Evolutionary conservation across 2,113 vertebrate species (phyloP), one percentile per base, ranked within the genome.

Genomic region (Myrmecobius fasciatus): DNA sequence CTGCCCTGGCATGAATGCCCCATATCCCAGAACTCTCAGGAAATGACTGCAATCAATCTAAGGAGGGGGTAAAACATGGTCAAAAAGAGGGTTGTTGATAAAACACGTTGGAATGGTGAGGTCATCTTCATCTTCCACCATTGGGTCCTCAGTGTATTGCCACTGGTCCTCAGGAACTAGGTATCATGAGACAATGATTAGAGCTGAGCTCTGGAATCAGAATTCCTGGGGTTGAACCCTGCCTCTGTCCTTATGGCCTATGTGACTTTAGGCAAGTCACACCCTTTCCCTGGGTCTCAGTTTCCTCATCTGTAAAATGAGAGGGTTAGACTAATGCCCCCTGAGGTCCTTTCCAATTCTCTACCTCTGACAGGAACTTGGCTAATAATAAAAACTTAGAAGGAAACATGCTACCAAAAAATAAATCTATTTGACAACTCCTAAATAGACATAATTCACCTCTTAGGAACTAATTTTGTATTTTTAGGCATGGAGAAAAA

Each of bases 231-330:
- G 28, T 3, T 56, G 54, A 28, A 56, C 26, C 10, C n/a, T 43
- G 67, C n/a, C 36, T 83, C 5, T 24, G 36, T 22, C 17, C 20
- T 83, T 83, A 43, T 36, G 17, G 43, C 6, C n/a, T 43, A 26
- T 22, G 1, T 43, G n/a, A 43, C n/a, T n/a, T 83, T 43, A 83
- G n/a, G n/a, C n/a, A 83, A 43, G 67, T 43, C 67, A 43, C 2
- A 43, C 43, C n/a, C n/a, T 20, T 83, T 83, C n/a, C n/a, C 6
- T 36, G 91, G 91, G 56, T 17, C 47, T 92, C 67, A 53, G 14
- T 24, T 28, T 93, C 60, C 90, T n/a, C n/a, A 90, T 52, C 56
- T 53, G 25, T 95, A 93, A 94, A 89, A 90, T 52, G 14, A 49
- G 89, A 43, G 53, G 17, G 54, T 28, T 28, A 7, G 54, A 14